Evolutionary conservation across 1,140 invertebrate species (phyloP).

Genomic region (Teleogryllus occipitalis): DNA sequence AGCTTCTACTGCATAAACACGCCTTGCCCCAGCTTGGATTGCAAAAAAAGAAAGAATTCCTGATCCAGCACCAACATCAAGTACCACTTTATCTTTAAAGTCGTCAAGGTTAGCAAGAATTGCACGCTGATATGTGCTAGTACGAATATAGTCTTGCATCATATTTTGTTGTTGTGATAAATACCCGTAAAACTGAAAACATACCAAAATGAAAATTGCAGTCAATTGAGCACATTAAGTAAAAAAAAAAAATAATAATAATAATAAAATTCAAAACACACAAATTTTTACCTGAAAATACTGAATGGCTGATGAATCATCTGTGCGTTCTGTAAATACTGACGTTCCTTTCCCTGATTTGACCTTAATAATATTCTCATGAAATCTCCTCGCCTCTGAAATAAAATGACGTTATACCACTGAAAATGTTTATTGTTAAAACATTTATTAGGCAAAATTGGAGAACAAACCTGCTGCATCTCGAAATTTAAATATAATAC

Average conservation of each 20-base stretch:
- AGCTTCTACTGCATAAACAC: conserved; percentile 97
- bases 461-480: conserved; percentile 25
- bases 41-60: conserved; percentile 99
- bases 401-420: conserved; percentile 11
- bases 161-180: conserved; percentile 99
- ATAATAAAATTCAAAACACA: not conserved
- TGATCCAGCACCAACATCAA: conserved; percentile 95
- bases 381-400: conserved; percentile 66
- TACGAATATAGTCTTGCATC: conserved; percentile 98
- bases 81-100: conserved; percentile 84
- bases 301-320: conserved; percentile 93
- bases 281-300: conserved; percentile 62
- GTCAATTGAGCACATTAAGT: not conserved
- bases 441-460: not conserved
- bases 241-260: not conserved
- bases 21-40: conserved; percentile 90
- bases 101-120: conserved; percentile 90
- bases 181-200: conserved; percentile 89
- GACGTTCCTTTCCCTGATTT: conserved; percentile 70
- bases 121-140: conserved; percentile 95
- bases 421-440: conserved; percentile 14
- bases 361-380: conserved; percentile 65
- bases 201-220: conserved; percentile 11
- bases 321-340: conserved; percentile 91
- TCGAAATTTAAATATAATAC: conserved; percentile 32